Percentiles rank a stretch among this genome's conserved stretches.
Conservation (phyloP, 2,888 invertebrate genomes). For the Ferdinandea cuprea region DNA sequence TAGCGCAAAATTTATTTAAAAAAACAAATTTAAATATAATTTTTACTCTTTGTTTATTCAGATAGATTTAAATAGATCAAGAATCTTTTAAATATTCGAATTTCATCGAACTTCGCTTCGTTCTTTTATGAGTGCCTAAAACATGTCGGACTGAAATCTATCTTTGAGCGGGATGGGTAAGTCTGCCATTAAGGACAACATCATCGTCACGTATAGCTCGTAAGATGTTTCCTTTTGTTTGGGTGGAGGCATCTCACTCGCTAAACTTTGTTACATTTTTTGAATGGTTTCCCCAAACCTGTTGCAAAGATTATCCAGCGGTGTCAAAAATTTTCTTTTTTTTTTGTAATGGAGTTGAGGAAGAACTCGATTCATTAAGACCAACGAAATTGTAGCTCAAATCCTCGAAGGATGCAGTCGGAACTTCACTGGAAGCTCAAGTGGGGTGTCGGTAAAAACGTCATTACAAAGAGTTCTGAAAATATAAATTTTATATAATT, state of each 20-base stretch:
- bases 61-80: too few relatives aligned
- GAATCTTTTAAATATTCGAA: not conserved
- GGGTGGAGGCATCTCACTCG: not conserved
- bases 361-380: not conserved
- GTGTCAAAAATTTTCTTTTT: not conserved
- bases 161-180: slow-evolving; percentile 11
- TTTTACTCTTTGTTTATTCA: slow-evolving; percentile 3
- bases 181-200: slow-evolving; percentile 18
- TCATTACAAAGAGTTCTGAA: slow-evolving; percentile 25
- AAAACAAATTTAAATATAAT: slow-evolving; percentile 1
- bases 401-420: slow-evolving; percentile 2
- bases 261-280: not conserved
- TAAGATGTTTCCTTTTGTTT: slow-evolving; percentile 2
- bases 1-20: too few relatives aligned
- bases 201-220: slow-evolving; percentile 2
- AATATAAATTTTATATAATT: not conserved
- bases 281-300: slow-evolving; percentile 1
- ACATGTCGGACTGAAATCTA: not conserved
- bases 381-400: not conserved
- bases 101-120: not conserved
- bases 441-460: not conserved
- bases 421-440: not conserved
- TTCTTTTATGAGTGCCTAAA: not conserved
- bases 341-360: not conserved
- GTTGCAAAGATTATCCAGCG: not conserved